Evolutionary conservation across 2,113 vertebrate genomes (phyloP).

Genomic region (Etheostoma spectabile): DNA sequence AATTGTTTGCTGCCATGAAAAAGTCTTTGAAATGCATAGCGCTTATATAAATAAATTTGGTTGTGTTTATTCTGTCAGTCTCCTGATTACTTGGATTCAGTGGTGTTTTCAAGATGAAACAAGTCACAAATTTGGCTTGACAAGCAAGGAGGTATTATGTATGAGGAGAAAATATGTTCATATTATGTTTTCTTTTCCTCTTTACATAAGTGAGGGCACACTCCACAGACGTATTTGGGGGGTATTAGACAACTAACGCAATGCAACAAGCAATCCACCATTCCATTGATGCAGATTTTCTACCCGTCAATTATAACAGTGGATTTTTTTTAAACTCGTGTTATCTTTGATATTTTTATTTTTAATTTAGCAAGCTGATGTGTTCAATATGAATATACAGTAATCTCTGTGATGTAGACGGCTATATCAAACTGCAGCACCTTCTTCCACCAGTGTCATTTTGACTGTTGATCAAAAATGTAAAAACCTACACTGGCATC

Average conservation of each 20-base stretch:
- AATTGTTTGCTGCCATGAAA: conserved; percentile 51
- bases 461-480: conserved; percentile 25
- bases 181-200: conserved; percentile 55
- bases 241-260: background rate
- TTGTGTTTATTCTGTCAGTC: conserved; percentile 78
- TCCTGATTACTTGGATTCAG: conserved; percentile 75
- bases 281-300: background rate
- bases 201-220: conserved; percentile 39
- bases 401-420: background rate
- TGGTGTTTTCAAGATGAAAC: conserved; percentile 81
- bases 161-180: conserved; percentile 65
- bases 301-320: conserved; percentile 12
- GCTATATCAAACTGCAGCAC: background rate
- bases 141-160: conserved; percentile 72
- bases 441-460: conserved; percentile 22
- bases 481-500: conserved; percentile 12
- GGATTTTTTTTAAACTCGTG: background rate
- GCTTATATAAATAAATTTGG: conserved; percentile 76
- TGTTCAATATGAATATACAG: background rate
- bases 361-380: background rate
- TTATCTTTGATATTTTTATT: conserved; percentile 29
- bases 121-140: conserved; percentile 74
- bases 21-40: conserved; percentile 72
- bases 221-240: background rate
- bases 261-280: background rate